Conservation (phyloP, 2,888 invertebrate species). For the Chloromyia formosa region DNA sequence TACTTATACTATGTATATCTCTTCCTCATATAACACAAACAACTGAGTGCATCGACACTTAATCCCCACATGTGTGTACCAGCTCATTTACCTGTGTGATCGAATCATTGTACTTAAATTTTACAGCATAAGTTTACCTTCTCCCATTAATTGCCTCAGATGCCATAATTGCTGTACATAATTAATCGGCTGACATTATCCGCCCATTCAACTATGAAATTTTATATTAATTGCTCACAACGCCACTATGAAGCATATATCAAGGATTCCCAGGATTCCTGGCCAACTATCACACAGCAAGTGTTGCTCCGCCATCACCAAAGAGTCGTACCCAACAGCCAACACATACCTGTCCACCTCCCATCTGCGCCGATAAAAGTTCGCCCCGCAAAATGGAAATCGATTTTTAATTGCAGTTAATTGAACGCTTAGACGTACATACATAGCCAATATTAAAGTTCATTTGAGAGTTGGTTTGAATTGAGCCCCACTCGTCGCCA, state of each 20-base stretch:
- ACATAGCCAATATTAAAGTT: conserved; percentile 22
- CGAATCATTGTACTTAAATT: background rate
- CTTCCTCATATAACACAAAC: too few relatives aligned
- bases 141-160: conserved; percentile 1
- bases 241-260: background rate
- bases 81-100: too few relatives aligned
- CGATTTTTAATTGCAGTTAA: conserved; percentile 28
- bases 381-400: background rate
- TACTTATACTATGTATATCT: too few relatives aligned
- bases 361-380: too few relatives aligned
- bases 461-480: background rate
- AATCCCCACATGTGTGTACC: too few relatives aligned
- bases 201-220: conserved; percentile 47
- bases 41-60: too few relatives aligned
- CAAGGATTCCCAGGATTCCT: background rate
- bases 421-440: conserved; percentile 23
- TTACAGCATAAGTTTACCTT: conserved; percentile 17
- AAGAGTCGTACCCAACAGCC: too few relatives aligned
- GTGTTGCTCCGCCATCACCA: too few relatives aligned
- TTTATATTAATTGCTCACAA: conserved; percentile 46
- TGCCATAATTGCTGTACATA: conserved; percentile 18
- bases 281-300: background rate
- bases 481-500: too few relatives aligned
- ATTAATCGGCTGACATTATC: conserved; percentile 36
- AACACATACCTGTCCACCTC: too few relatives aligned